Evolutionary conservation across 2,888 invertebrate genomes (phyloP).

Genomic region (Stictocephala bisonia): DNA sequence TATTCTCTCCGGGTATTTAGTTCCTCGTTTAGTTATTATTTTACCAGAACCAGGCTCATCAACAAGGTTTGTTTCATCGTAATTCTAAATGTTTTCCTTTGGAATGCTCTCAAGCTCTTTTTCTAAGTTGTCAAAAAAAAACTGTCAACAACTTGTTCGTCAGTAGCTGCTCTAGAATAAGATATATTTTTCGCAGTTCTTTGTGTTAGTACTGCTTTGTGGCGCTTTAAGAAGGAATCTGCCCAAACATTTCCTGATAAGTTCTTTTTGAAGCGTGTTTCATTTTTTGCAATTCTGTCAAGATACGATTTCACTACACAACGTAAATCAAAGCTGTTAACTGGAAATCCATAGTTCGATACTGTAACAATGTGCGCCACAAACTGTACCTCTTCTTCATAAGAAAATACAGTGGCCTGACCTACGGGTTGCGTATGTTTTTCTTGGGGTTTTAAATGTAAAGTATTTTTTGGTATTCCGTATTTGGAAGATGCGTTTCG

Average conservation of each 20-base stretch:
- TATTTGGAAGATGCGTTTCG: no score
- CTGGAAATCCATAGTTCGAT: conserved; percentile 8
- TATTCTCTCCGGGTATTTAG: no score
- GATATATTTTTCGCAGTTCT: conserved; percentile 24
- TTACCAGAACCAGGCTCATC: conserved; percentile 14
- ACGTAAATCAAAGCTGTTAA: neutral
- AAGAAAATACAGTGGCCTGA: neutral
- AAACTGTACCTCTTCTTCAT: conserved; percentile 8
- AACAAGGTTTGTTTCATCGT: conserved; percentile 10
- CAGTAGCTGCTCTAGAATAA: neutral
- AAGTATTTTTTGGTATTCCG: no score
- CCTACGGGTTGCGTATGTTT: neutral
- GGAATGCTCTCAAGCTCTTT: conserved; percentile 3
- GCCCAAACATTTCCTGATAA: conserved; percentile 26
- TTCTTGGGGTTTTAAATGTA: neutral
- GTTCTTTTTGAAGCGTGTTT: conserved; percentile 18
- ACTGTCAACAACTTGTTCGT: conserved; percentile 1
- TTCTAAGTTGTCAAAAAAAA: conserved; percentile 28
- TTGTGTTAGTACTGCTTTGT: conserved; percentile 2
- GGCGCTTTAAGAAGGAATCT: neutral
- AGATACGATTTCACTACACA: conserved; percentile 29
- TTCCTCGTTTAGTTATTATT: conserved; percentile 19
- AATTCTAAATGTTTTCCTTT: neutral
- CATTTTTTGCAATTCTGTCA: conserved; percentile 8
- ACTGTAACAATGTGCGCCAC: neutral